Evolutionary conservation across 2,797 vertebrate genomes (phyloP).

Genomic region (Xenops minutus): DNA sequence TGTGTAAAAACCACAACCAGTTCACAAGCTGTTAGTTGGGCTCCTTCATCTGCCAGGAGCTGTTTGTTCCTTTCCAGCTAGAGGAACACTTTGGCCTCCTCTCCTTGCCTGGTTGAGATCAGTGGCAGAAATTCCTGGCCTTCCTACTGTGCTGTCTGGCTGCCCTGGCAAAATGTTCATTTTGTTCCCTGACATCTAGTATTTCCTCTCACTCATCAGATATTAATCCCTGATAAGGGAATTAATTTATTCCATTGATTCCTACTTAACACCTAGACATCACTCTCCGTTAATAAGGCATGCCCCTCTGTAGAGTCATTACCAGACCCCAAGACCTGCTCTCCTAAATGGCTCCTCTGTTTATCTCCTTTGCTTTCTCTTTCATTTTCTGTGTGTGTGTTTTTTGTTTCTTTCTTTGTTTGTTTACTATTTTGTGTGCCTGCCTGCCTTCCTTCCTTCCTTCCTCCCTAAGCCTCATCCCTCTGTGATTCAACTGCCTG

Average conservation of each 20-base stretch:
- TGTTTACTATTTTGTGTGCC: neutral
- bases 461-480: neutral
- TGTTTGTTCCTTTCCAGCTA: neutral
- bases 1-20: neutral
- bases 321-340: neutral
- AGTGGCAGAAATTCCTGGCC: neutral
- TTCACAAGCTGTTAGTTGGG: neutral
- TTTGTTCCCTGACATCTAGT: neutral
- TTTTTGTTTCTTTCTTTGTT: neutral
- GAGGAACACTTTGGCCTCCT: neutral
- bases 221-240: neutral
- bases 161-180: neutral
- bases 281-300: neutral
- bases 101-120: neutral
- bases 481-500: neutral
- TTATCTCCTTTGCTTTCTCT: neutral
- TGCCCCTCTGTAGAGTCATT: neutral
- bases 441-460: neutral
- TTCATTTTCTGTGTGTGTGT: neutral
- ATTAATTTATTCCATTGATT: slow-evolving; percentile 29
- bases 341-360: neutral
- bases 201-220: neutral
- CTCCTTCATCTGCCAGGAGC: neutral
- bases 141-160: neutral
- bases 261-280: neutral